phyloP scores from a whole-genome alignment of 2,113 vertebrate genomes.

The Anas platyrhynchos region DNA sequence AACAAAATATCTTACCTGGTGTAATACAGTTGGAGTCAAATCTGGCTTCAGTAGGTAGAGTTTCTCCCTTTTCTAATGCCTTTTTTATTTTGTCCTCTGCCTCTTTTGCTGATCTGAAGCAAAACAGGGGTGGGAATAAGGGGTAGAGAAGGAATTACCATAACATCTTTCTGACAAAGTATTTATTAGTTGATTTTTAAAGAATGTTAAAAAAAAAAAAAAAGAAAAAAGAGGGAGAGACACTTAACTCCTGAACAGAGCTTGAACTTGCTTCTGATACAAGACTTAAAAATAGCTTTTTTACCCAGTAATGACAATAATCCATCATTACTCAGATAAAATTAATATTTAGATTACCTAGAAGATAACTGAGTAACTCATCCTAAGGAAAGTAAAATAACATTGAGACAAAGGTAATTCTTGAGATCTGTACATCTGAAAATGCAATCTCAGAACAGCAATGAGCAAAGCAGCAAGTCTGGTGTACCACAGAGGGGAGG shows the following conservation, averaged over 20 bases:
- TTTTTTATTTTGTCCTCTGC: slow-evolving; percentile 99
- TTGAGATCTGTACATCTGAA: neutral
- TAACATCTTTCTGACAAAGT: neutral
- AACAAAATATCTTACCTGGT: slow-evolving; percentile 81
- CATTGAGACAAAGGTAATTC: neutral
- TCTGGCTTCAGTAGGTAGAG: slow-evolving; percentile 92
- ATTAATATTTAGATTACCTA: neutral
- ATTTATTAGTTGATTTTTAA: accelerated
- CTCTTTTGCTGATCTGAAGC: slow-evolving; percentile 93
- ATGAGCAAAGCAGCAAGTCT: neutral
- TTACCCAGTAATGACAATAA: neutral
- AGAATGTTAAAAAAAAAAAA: neutral
- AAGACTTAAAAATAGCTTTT: neutral
- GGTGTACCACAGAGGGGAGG: neutral
- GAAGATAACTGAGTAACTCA: neutral
- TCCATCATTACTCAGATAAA: neutral
- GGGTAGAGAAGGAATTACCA: neutral
- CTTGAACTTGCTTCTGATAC: neutral
- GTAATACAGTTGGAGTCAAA: slow-evolving; percentile 99
- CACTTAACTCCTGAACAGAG: neutral
- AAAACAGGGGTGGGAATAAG: neutral
- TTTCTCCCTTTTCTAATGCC: slow-evolving; percentile 96
- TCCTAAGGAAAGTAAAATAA: neutral
- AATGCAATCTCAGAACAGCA: neutral
- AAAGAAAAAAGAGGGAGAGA: neutral